Evolutionary conservation across 2,888 invertebrate species (phyloP), one percentile per base, ranked within the genome.

Genomic region (Charanyca ferruginea): DNA sequence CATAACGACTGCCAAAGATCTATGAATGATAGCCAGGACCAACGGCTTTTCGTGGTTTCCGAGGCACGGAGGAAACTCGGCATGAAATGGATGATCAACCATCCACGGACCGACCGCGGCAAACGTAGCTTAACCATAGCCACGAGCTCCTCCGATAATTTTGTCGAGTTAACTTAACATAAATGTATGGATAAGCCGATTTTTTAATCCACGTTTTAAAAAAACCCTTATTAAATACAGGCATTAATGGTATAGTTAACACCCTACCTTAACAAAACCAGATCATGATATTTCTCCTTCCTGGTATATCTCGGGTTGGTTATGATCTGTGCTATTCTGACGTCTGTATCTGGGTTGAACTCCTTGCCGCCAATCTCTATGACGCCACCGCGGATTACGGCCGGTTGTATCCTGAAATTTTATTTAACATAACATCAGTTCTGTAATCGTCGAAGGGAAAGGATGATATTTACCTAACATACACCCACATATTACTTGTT

Each of bases 231-330:
- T 38, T 38, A 32, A 32, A 11, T 1, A 9, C 35, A 38, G 8
- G 13, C 38, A 16, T 38, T 16, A 38, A 38, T 38, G 38, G 3
- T 38, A 5, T 38, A 38, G 38, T 16, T 38, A 38, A 16, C 16
- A 16, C 51, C 51, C 79, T 87, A 95, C 95, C 89, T 94, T n/a
- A 95, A 49, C 9, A 95, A 80, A 1, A 93, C 91, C 28, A 95
- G 67, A 73, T 95, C 95, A 77, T 95, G 87, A 67, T 95, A 95
- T 74, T 95, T 94, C 63, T 88, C 85, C 11, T 83, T 83, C 42
- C 89, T 87, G 16, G 82, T 89, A 74, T 94, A 95, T 1, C 85
- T 73, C 0, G 95, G 95, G 59, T 95, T 91, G 1, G 79, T 55
- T 54, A 88, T 88, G 44, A 89, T 89, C 25, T 89, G 73, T 0